Base-by-base conservation (phyloP, 2,113 vertebrate species). In the Puntigrus tetrazona region DNA sequence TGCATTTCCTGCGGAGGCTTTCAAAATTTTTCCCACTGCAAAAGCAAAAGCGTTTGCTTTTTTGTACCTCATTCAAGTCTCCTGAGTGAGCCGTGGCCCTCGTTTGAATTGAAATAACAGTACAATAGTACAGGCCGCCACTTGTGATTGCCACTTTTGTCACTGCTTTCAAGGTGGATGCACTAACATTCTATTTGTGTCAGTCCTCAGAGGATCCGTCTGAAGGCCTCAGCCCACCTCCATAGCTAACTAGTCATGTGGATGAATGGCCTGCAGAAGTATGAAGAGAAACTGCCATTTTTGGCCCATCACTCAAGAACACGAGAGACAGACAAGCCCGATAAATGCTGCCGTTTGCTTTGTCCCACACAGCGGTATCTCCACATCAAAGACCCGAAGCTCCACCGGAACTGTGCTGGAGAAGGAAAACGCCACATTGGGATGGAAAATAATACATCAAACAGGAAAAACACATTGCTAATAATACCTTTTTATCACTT, bases 221-320 rank as follows among this genome's bases (percentile, higher is more conserved):
- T 84, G 85, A 88, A 76, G 85, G 52, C 81, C 55, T 50, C 47
- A 61, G 70, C 83, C 86, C 81, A 85, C 85, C 74, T 50, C 79
- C 80, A 88, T 85, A 87, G 88, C 87, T 85, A 86, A 87, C 88
- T 88, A 88, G 89, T 88, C 88, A 88, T 88, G 88, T 87, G 89
- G 84, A 90, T 88, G 88, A 90, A 89, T 88, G 86, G 87, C 81
- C 88, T 79, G 82, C 67, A 82, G 78, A 63, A 63, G 83, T 87
- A 89, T 77, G 76, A 87, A 87, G 67, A 70, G 84, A 67, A 85
- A 83, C 86, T 86, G 81, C 78, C 85, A 87, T 87, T 79, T 85
- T 59, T 70, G 27, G 83, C 77, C 86, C 83, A 85, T 85, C 88
- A 86, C 63, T 90, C 87, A 88, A 87, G 47, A 84, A 70, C 61